phyloP scores from a whole-genome alignment of 2,888 invertebrate genomes.

The Ectemnius cavifrons region DNA sequence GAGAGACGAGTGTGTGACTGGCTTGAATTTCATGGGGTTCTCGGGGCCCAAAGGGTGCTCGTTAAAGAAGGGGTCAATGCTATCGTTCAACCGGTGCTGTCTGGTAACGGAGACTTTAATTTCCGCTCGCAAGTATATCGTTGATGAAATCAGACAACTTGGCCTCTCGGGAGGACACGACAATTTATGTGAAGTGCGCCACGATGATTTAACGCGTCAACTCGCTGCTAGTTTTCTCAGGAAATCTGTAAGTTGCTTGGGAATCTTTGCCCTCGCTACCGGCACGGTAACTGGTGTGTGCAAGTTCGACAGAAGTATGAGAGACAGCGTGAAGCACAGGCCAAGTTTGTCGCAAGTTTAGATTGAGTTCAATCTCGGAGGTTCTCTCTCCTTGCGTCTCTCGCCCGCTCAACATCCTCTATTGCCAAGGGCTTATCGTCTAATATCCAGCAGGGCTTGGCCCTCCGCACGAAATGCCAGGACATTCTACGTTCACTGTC shows the following conservation, averaged over 20 bases:
- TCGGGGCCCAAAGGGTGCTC: conserved; percentile 17
- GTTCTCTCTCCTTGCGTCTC: conserved; percentile 22
- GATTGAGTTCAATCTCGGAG: conserved; percentile 69
- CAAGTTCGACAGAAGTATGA: conserved; percentile 63
- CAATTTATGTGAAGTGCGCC: too few relatives aligned
- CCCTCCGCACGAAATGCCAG: conserved; percentile 48
- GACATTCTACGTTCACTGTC: conserved; percentile 44
- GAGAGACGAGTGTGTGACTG: conserved; percentile 12
- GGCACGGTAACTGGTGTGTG: conserved; percentile 45
- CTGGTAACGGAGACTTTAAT: too few relatives aligned
- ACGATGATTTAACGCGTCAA: neutral
- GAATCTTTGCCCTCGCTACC: conserved; percentile 15
- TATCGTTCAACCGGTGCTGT: conserved; percentile 12
- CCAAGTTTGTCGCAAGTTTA: conserved; percentile 70
- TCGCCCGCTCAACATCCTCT: conserved; percentile 26
- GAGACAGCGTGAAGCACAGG: conserved; percentile 58
- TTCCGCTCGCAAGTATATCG: too few relatives aligned
- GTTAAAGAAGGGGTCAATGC: conserved; percentile 23
- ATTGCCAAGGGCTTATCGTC: conserved; percentile 61
- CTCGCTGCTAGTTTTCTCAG: conserved; percentile 25
- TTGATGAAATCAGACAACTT: neutral
- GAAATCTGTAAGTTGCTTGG: conserved; percentile 23
- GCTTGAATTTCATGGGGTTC: conserved; percentile 47
- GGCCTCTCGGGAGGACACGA: neutral
- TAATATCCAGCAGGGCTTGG: conserved; percentile 57